phyloP scores from a whole-genome alignment of 1,140 invertebrate genomes.

The Brachionus sp. region DNA sequence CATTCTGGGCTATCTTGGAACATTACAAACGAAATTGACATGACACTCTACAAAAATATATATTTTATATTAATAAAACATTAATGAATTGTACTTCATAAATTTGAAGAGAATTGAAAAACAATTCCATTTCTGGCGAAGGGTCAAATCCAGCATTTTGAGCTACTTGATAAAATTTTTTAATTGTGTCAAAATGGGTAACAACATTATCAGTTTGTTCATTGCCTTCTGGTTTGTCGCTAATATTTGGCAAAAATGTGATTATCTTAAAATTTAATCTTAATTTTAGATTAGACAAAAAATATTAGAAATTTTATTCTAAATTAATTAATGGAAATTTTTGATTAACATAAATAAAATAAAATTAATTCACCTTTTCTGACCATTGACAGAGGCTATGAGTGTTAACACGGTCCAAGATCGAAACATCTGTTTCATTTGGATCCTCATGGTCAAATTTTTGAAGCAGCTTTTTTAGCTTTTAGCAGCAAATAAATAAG shows the following conservation, averaged over 20 bases:
- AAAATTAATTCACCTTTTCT: constrained; percentile 6
- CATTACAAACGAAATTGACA: constrained; percentile 30
- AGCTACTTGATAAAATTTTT: constrained; percentile 2
- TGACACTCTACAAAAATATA: background rate
- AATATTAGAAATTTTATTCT: too few relatives aligned
- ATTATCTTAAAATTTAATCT: background rate
- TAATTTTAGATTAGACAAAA: background rate
- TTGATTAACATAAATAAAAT: too few relatives aligned
- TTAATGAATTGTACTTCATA: background rate
- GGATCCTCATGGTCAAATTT: background rate
- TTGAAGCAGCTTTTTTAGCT: background rate
- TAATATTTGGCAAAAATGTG: constrained; percentile 35
- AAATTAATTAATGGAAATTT: background rate
- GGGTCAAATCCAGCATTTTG: constrained; percentile 34
- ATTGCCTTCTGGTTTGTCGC: constrained; percentile 1
- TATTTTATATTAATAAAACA: background rate
- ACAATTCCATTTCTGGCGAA: constrained; percentile 20
- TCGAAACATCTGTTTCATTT: constrained; percentile 31
- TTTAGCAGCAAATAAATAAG: too few relatives aligned
- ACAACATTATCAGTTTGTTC: background rate
- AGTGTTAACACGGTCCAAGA: constrained; percentile 22
- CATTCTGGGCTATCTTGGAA: constrained; percentile 31
- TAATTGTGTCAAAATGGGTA: constrained; percentile 42
- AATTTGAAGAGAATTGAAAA: constrained; percentile 45
- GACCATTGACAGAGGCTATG: constrained; percentile 27